A percentile compares a stretch with the other conserved stretches of the same genome.
phyloP scores from a whole-genome alignment of 1,140 invertebrate species.

The Battus philenor region DNA sequence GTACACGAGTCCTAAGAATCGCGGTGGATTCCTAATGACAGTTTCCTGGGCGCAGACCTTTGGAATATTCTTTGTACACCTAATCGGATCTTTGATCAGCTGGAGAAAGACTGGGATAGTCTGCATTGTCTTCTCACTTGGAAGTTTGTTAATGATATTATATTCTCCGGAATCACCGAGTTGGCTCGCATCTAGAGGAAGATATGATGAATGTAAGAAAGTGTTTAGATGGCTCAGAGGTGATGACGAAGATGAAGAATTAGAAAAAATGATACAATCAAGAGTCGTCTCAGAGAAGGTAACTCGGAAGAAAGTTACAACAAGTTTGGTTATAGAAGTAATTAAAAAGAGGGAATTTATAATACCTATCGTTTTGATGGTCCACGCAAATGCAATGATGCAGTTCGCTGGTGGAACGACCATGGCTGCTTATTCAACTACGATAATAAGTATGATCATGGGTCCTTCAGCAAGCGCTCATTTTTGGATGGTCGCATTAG shows the following conservation, averaged over 20 bases:
- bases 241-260: conserved; percentile 44
- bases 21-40: conserved; percentile 74
- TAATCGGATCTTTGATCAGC: conserved; percentile 74
- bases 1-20: conserved; percentile 67
- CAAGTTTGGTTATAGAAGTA: conserved; percentile 20
- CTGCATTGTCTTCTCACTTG: conserved; percentile 60
- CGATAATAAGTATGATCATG: conserved; percentile 72
- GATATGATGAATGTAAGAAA: conserved; percentile 58
- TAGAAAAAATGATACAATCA: conserved; percentile 50
- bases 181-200: conserved; percentile 77
- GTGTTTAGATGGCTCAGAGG: conserved; percentile 73
- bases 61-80: conserved; percentile 75
- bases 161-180: conserved; percentile 82
- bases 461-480: conserved; percentile 72
- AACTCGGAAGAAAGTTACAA: conserved; percentile 13
- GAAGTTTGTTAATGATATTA: conserved; percentile 61
- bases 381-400: conserved; percentile 38
- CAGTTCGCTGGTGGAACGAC: conserved; percentile 52
- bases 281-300: conserved; percentile 23
- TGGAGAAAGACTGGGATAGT: conserved; percentile 76
- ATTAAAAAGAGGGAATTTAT: conserved; percentile 48
- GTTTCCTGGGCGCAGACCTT: conserved; percentile 68
- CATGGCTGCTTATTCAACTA: conserved; percentile 82
- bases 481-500: conserved; percentile 80
- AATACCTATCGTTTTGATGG: conserved; percentile 51